phyloP scores from a whole-genome alignment of 2,797 vertebrate species.

The Mareca strepera region DNA sequence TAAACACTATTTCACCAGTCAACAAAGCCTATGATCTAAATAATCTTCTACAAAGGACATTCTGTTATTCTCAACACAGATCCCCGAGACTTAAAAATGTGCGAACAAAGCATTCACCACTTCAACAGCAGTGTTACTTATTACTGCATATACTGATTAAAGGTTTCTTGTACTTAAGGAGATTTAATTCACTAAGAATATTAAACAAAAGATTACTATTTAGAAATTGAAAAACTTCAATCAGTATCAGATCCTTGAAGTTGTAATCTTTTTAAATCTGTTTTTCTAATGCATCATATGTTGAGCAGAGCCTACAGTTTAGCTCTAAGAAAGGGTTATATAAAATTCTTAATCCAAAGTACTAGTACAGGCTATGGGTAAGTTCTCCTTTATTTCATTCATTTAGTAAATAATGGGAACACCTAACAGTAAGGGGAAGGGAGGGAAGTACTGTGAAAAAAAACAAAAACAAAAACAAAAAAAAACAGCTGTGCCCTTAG shows the following conservation, averaged over 20 bases:
- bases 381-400: neutral
- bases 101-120: slow-evolving; percentile 12
- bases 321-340: neutral
- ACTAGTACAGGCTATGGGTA: neutral
- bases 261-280: slow-evolving; percentile 1
- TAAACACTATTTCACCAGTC: slow-evolving; percentile 17
- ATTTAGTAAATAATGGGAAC: neutral
- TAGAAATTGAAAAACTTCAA: neutral
- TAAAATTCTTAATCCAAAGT: neutral
- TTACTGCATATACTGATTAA: slow-evolving; percentile 29
- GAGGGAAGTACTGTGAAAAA: neutral
- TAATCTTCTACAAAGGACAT: slow-evolving; percentile 23
- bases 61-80: slow-evolving; percentile 11
- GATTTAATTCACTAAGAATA: slow-evolving; percentile 6
- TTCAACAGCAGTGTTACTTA: neutral
- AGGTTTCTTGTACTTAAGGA: slow-evolving; percentile 19
- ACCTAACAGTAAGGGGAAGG: neutral
- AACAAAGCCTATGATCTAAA: slow-evolving; percentile 55
- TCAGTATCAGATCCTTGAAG: neutral
- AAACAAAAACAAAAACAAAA: neutral
- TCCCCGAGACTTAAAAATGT: slow-evolving; percentile 10
- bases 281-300: neutral
- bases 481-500: too few species aligned
- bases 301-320: neutral
- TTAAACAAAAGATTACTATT: slow-evolving; percentile 10